phyloP scores from a whole-genome alignment of 2,888 invertebrate genomes.

The Meiosimyza decipiens region DNA sequence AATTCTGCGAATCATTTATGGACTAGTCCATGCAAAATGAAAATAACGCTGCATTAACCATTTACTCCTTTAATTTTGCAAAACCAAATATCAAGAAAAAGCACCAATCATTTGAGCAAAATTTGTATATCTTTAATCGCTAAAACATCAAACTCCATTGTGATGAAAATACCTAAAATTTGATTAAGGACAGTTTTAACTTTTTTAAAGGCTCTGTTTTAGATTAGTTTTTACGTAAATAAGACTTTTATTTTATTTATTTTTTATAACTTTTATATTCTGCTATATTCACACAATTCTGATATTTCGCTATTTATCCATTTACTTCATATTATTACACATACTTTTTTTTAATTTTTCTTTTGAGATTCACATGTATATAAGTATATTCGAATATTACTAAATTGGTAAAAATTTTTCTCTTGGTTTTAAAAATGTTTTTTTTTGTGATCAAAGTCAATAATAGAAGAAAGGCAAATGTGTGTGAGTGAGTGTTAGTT shows the following conservation, averaged over 20 bases:
- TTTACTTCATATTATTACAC: conserved; percentile 29
- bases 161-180: no score
- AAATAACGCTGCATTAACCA: no score
- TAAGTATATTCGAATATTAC: conserved; percentile 27
- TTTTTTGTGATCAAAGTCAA: conserved; percentile 11
- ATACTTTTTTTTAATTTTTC: conserved; percentile 17
- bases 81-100: no score
- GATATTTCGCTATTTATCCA: conserved; percentile 26
- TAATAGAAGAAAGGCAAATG: conserved; percentile 6
- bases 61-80: no score
- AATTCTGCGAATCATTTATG: no score
- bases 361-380: conserved; percentile 31
- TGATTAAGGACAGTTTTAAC: not conserved
- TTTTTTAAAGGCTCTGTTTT: not conserved
- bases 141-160: no score
- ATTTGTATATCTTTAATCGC: no score
- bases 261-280: conserved; percentile 16
- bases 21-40: no score
- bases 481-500: conserved; percentile 3
- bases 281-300: conserved; percentile 20
- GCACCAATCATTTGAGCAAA: no score
- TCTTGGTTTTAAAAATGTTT: conserved; percentile 13
- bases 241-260: conserved; percentile 19
- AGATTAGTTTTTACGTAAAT: conserved; percentile 24
- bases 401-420: conserved; percentile 31